Evolutionary conservation across 2,888 invertebrate genomes (phyloP), one percentile per base, ranked within the genome.

Genomic region (Eulithis testata): DNA sequence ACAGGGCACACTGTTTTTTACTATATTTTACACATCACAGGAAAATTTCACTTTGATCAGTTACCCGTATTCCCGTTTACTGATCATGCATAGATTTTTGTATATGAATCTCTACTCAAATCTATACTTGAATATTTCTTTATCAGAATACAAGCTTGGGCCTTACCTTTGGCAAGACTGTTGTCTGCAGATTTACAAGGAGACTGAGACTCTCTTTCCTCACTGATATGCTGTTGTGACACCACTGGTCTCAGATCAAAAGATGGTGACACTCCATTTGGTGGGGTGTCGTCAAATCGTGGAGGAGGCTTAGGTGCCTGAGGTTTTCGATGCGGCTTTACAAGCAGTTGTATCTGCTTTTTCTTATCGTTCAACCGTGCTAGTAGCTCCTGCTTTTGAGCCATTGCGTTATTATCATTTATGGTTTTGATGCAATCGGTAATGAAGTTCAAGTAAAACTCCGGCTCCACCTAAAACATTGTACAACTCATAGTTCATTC

Each of bases 381-480:
- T 68, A 96, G 79, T 43, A 96, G 84, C 73, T 96, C 96, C 72
- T 95, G 94, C 74, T 94, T 94, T 64, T 95, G 95, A 2, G 93
- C 85, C 72, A 85, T 82, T 2, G 82, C 57, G 70, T 73, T 87
- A 74, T 76, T 89, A 83, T 85, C 94, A 86, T 78, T 94, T 74
- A 94, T 88, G 77, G 80, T 94, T 79, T 93, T 94, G 74, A 97
- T 94, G 73, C 96, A 96, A 69, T 95, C 95, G 72, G 95, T 95
- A 44, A 97, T 82, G 81, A 96, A 97, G 70, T 95, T 94, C 52
- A 96, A 89, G 81, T 95, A 94, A 81, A 96, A 96, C 76, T 95
- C 95, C 12, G 96, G 95, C 72, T 95, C 95, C 64, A 95, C 95
- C 96, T 96, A 76, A 11, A 67, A 72, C 47, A 68, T 51, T 52